Evolutionary conservation across 1,140 invertebrate genomes (phyloP).

Genomic region (Streblospio benedicti): DNA sequence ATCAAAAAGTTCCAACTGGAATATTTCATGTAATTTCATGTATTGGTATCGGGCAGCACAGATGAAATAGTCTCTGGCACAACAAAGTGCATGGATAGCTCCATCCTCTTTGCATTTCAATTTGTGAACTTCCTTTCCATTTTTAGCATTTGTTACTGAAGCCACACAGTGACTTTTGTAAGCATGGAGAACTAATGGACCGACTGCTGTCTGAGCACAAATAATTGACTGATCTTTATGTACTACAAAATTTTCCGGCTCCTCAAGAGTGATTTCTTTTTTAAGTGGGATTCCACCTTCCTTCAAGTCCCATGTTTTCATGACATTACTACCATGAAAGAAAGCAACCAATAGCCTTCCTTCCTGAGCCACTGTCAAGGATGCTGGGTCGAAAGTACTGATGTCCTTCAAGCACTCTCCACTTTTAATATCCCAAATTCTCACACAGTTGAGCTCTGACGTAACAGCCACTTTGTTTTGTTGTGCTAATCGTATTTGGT

Average conservation of each 20-base stretch:
- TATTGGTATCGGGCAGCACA: slow-evolving; percentile 34
- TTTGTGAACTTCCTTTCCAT: slow-evolving; percentile 31
- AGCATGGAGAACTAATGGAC: slow-evolving; percentile 34
- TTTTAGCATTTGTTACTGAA: slow-evolving; percentile 29
- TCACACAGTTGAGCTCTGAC: slow-evolving; percentile 31
- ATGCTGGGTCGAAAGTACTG: slow-evolving; percentile 32
- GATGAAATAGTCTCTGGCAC: slow-evolving; percentile 38
- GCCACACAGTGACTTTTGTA: slow-evolving; percentile 31
- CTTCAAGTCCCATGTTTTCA: slow-evolving; percentile 35
- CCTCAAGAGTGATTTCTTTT: slow-evolving; percentile 15
- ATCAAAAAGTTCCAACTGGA: slow-evolving; percentile 40
- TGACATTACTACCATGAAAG: slow-evolving; percentile 37
- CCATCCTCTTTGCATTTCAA: slow-evolving; percentile 36
- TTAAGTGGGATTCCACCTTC: slow-evolving; percentile 10
- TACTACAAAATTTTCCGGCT: background rate
- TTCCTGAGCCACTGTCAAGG: slow-evolving; percentile 30
- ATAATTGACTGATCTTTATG: background rate
- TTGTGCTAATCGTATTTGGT: slow-evolving; percentile 25
- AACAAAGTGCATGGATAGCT: slow-evolving; percentile 31
- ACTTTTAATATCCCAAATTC: slow-evolving; percentile 31
- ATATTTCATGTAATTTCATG: slow-evolving; percentile 35
- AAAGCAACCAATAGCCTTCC: slow-evolving; percentile 33
- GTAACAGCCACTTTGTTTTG: slow-evolving; percentile 31
- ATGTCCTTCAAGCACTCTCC: slow-evolving; percentile 25
- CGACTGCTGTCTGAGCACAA: slow-evolving; percentile 10